These are phyloP conservation scores for Ips nitidus DNA, from an alignment of 1,140 invertebrate genomes.

Conservation along the genomic window DNA sequence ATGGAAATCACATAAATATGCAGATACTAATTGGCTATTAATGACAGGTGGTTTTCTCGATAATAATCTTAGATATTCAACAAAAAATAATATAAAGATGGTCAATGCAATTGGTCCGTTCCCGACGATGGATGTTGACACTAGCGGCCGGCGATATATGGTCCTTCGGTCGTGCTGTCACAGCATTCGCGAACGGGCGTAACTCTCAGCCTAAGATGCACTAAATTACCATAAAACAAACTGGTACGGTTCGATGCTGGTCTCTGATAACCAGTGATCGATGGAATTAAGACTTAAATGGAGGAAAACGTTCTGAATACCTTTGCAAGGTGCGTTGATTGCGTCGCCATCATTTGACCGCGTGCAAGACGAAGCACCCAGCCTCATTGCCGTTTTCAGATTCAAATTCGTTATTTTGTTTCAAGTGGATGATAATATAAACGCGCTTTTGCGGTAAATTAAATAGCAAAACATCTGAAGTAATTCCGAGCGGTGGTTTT, in stretches of 20 bases:
- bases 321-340: not conserved
- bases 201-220: slow-evolving; percentile 36
- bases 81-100: too few relatives aligned
- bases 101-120: slow-evolving; percentile 8
- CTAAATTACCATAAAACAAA: slow-evolving; percentile 39
- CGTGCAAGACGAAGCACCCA: too few relatives aligned
- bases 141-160: slow-evolving; percentile 33
- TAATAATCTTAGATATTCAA: too few relatives aligned
- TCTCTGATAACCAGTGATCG: slow-evolving; percentile 27
- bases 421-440: too few relatives aligned
- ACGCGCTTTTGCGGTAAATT: too few relatives aligned
- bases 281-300: slow-evolving; percentile 32
- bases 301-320: slow-evolving; percentile 16
- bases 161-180: slow-evolving; percentile 34
- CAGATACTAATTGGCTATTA: too few relatives aligned
- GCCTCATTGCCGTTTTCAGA: too few relatives aligned
- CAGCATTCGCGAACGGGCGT: slow-evolving; percentile 33
- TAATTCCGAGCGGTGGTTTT: not conserved
- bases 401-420: too few relatives aligned
- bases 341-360: not conserved
- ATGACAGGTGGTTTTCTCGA: too few relatives aligned
- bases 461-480: not conserved
- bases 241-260: slow-evolving; percentile 34
- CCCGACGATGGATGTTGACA: slow-evolving; percentile 30
- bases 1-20: too few relatives aligned